Conservation (phyloP, 92 coral and sea anemone genomes). For the Porites rus region DNA sequence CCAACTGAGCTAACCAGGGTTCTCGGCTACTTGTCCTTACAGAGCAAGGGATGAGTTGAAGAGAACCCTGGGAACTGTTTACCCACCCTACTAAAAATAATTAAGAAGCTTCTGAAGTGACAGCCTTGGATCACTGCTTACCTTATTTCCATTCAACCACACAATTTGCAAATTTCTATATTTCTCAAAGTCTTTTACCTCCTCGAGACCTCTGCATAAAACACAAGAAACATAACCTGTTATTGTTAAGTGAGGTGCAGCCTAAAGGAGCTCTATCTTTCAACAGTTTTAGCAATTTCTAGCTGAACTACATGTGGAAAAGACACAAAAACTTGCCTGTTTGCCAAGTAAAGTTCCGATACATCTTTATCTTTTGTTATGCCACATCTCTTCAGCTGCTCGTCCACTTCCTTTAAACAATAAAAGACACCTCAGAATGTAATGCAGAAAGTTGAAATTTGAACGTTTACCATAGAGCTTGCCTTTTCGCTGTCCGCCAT, state of each 20-base stretch:
- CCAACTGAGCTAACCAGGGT: too few relatives aligned
- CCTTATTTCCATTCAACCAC: constrained; percentile 97
- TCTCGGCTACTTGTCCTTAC: too few relatives aligned
- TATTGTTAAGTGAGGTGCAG: too few relatives aligned
- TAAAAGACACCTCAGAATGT: neutral
- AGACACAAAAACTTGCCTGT: constrained; percentile 57
- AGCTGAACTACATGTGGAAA: too few relatives aligned
- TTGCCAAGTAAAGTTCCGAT: constrained; percentile 79
- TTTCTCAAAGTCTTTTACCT: constrained; percentile 70
- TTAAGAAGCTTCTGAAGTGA: neutral
- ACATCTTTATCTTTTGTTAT: constrained; percentile 87
- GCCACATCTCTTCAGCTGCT: constrained; percentile 76
- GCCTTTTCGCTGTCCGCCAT: constrained; percentile 89
- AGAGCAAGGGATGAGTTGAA: too few relatives aligned
- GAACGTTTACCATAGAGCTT: neutral
- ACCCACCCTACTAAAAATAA: too few relatives aligned
- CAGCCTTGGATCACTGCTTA: constrained; percentile 2
- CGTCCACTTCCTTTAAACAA: constrained; percentile 69
- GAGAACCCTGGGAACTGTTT: too few relatives aligned
- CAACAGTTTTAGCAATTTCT: too few relatives aligned
- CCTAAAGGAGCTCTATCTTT: too few relatives aligned
- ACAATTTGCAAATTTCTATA: constrained; percentile 89
- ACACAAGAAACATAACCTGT: neutral
- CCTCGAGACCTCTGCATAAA: constrained; percentile 67
- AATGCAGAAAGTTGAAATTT: neutral